phyloP scores from a whole-genome alignment of 2,888 invertebrate species.

The Diaprepes abbreviatus region DNA sequence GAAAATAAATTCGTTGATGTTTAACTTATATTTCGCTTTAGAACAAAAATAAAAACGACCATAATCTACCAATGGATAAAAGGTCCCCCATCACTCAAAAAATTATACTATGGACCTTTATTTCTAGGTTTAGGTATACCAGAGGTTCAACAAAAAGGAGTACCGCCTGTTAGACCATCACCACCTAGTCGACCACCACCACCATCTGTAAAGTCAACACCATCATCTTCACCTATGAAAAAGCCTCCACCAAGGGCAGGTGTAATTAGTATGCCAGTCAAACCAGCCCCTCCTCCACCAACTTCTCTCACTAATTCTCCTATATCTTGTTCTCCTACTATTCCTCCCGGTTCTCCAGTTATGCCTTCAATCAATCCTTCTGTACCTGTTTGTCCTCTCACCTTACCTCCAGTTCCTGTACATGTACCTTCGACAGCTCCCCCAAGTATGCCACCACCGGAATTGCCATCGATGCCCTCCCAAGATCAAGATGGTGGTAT shows the following conservation, averaged over 20 bases:
- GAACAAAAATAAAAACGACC: too few species aligned
- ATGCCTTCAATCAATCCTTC: constrained; percentile 15
- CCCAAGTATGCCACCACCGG: constrained; percentile 57
- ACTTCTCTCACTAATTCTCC: constrained; percentile 40
- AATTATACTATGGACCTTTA: neutral
- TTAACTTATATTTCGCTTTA: too few species aligned
- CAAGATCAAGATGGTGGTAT: constrained; percentile 68
- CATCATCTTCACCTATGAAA: constrained; percentile 68
- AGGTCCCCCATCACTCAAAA: neutral
- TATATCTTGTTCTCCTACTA: neutral
- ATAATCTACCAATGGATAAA: too few species aligned
- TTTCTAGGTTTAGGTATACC: constrained; percentile 67
- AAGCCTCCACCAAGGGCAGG: constrained; percentile 66
- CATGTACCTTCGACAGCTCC: constrained; percentile 65
- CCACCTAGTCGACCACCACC: constrained; percentile 73
- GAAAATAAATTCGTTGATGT: too few species aligned
- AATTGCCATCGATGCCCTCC: constrained; percentile 59
- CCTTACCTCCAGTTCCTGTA: constrained; percentile 62
- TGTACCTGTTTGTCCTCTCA: constrained; percentile 15
- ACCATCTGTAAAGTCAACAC: constrained; percentile 67
- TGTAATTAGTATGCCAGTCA: constrained; percentile 68
- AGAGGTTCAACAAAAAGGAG: constrained; percentile 64
- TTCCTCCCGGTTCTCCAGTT: neutral
- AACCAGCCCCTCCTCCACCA: constrained; percentile 31
- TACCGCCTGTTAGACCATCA: constrained; percentile 54